Percentiles rank a stretch among this genome's conserved stretches.
phyloP scores from a whole-genome alignment of 2,797 vertebrate species.

The Halcyon badia region DNA sequence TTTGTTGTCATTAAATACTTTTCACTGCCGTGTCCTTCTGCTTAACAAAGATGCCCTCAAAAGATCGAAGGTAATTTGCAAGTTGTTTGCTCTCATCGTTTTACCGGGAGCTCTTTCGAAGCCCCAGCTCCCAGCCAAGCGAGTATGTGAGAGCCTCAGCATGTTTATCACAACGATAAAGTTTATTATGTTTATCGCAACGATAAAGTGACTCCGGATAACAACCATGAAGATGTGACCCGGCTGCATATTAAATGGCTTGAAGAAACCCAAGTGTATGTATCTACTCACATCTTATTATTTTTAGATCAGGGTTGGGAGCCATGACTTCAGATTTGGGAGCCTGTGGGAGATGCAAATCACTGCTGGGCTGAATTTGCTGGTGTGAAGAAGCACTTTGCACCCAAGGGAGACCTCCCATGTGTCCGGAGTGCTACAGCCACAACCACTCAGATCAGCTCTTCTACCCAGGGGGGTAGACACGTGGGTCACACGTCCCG shows the following conservation, averaged over 20 bases:
- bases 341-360: neutral
- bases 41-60: conserved; percentile 50
- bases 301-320: conserved; percentile 9
- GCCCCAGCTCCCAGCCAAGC: neutral
- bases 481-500: rapidly evolving
- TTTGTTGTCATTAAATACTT: conserved; percentile 53
- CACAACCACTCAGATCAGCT: rapidly evolving
- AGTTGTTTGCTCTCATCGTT: neutral
- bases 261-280: neutral
- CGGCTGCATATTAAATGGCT: neutral
- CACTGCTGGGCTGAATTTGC: neutral
- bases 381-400: neutral
- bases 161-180: neutral
- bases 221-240: neutral
- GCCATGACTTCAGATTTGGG: neutral
- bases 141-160: neutral
- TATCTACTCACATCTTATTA: neutral
- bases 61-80: neutral
- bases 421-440: rapidly evolving
- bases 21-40: conserved; percentile 42
- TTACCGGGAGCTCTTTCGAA: neutral
- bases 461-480: neutral
- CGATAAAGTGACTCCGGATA: neutral
- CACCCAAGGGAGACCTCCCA: neutral
- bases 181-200: too few relatives aligned